Base-by-base conservation (phyloP, 2,888 invertebrate species). In the Hirtodrosophila cameraria region DNA sequence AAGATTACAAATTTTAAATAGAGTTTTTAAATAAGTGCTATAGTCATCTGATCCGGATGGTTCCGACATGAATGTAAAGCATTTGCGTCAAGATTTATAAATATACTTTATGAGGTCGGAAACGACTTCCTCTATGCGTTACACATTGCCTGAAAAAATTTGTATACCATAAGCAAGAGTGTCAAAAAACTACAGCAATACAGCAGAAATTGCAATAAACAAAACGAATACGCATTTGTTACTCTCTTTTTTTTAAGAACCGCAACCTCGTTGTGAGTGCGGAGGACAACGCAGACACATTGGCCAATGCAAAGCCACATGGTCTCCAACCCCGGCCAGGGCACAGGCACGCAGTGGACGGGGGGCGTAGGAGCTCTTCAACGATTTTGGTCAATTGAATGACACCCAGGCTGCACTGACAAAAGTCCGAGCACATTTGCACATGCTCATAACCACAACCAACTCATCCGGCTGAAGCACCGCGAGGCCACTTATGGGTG, bases 401-500 rank as follows among this genome's bases (percentile, higher is more conserved):
- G 75, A 70, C 75, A 74, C 62, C 55, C 20, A 41, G 60, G 60
- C 25, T 33, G 36, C 20, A 33, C 58, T 27, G 45, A 46, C 58
- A 46, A 43, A 33, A 55, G 41, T 13, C 12, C 35, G 27, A 15
- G 35, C 39, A 53, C 55, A 55, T 31, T 48, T 50, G 57, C 13
- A 39, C 67, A 41, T 39, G 25, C 20, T 49, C 62, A 79, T 75
- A 65, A 71, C 80, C 85, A 70, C 76, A 84, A 76, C 74, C 55
- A 65, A 64, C 65, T 53, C 62, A 62, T 49, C 50, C 23, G 62
- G 55, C 41, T 48, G 60, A 35, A 58, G 49, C 58, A 63, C 78
- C 84, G 69, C 75, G 79, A 71, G 58, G 74, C 70, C 72, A 79
- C 79, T 75, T 64, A 75, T 70, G 58, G n/a, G 46, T 45, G 54